Percentiles rank a stretch among this genome's conserved stretches.
These are phyloP conservation scores for Neocrepidodera transversa DNA, from an alignment of 2,888 invertebrate genomes.

Conservation along the genomic window DNA sequence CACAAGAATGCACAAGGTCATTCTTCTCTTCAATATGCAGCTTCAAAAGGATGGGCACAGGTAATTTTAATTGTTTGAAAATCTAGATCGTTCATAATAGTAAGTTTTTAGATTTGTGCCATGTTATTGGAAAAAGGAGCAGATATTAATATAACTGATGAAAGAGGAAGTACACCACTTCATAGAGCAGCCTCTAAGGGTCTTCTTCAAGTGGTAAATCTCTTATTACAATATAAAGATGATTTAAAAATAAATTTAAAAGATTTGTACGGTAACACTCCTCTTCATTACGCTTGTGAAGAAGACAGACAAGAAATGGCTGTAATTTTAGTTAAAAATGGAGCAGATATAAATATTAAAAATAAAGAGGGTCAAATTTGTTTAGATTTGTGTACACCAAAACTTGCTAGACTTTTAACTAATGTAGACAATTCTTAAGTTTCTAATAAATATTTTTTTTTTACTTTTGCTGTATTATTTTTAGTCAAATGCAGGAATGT, in stretches of 20 bases:
- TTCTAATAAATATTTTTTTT: not conserved
- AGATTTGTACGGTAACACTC: constrained; percentile 78
- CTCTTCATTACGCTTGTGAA: constrained; percentile 84
- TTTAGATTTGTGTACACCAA: constrained; percentile 64
- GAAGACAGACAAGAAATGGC: constrained; percentile 76
- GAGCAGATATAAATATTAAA: constrained; percentile 66
- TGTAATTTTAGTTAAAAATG: constrained; percentile 69
- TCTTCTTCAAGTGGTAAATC: constrained; percentile 70
- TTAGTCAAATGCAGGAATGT: too few relatives aligned
- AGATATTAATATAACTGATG: constrained; percentile 73
- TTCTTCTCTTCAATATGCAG: constrained; percentile 83
- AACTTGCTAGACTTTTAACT: constrained; percentile 40
- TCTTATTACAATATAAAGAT: constrained; percentile 67
- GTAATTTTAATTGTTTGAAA: constrained; percentile 56
- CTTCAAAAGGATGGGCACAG: constrained; percentile 81
- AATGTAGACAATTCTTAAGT: constrained; percentile 21
- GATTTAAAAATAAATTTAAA: constrained; percentile 65
- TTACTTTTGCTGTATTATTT: too few relatives aligned
- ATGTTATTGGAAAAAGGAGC: constrained; percentile 72
- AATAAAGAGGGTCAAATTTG: constrained; percentile 75
- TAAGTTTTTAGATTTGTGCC: constrained; percentile 71
- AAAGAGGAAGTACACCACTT: constrained; percentile 74
- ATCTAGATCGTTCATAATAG: too few relatives aligned
- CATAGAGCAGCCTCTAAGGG: constrained; percentile 84
- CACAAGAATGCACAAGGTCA: constrained; percentile 77